Evolutionary conservation across 2,797 vertebrate species (phyloP), one percentile per base, ranked within the genome.

Genomic region (Alca torda): DNA sequence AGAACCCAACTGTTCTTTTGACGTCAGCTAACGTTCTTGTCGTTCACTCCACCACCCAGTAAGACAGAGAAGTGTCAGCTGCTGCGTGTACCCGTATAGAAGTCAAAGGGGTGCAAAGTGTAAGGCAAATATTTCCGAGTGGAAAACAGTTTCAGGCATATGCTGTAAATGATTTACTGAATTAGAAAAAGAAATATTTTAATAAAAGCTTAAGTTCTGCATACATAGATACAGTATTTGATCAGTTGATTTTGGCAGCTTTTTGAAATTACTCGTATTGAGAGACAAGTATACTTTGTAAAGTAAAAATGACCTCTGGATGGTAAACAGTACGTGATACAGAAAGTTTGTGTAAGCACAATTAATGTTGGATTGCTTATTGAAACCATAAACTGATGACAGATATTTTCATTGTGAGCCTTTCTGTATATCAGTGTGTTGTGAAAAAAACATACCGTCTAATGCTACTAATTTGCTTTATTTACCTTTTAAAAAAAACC

Each of bases 391-490:
- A 97, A 80, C 96, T 95, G 97, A 98, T 98, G 98, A 98, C 98
- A 98, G 98, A 98, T 96, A 96, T 90, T 95, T 97, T 97, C 94
- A 96, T 96, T 96, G 91, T 4, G 80, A 96, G 64, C 46, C 61
- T 69, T 96, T 97, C 60, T 92, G 77, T 90, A 64, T 94, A 93
- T 84, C 70, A 85, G 83, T 84, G 83, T 87, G 69, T 69, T 97
- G 89, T 96, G 96, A 96, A 97, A 98, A 87, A 89, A 88, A 19
- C 33, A 37, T 41, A 97, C 96, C 93, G 51, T 97, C 96, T 97
- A 98, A 97, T 94, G 92, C 94, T 98, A 73, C 96, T 98, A 97
- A 96, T 98, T 98, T 94, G 64, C 97, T 99, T 98, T 98, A 98
- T 99, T 97, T 98, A 97, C 87, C 75, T 96, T 97, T 97, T 96